Base-by-base conservation (phyloP, 2,888 invertebrate genomes). In the Neocrepidodera transversa region DNA sequence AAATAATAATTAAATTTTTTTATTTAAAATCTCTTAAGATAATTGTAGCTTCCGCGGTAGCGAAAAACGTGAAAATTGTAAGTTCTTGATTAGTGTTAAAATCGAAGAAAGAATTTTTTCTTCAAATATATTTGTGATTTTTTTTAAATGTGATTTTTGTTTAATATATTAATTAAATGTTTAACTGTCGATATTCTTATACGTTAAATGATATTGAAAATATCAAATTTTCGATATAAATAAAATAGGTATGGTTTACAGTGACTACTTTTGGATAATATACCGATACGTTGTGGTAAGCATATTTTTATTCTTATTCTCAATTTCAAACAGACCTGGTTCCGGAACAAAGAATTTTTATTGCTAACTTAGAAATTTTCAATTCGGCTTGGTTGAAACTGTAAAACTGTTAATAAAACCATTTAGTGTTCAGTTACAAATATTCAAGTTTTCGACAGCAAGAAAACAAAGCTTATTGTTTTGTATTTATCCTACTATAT, bases 211-310 rank as follows among this genome's bases (percentile, higher is more conserved):
- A 48, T 52, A 45, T 57, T 53, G 43, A 54, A 50, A 58, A 48
- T 47, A 47, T 55, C 28, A 13, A 43, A 42, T 45, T 45, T 30
- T 45, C 49, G 43, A 52, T 58, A 51, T 59, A 35, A 26, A 48
- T 42, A 43, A 38, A 42, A 36, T 36, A 52, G 58, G 55, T 55
- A 60, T 63, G 58, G 23, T 63, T 56, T 23, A 43, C 56, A 32
- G 56, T 61, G 63, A 28, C 30, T 28, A 32, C 48, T 56, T 47
- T 40, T 53, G 58, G 63, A 61, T 59, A 52, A 49, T 35, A 55
- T 16, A 58, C 50, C 49, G 43, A 50, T 42, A 45, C 49, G 10
- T 42, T 56, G 42, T 42, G 63, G 63, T 64, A 61, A 64, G 61
- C 30, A n/a, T 50, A 13, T 20, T 55, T 36, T 42, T 42, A 13